A percentile compares a stretch with the other conserved stretches of the same genome.
phyloP scores from a whole-genome alignment of 2,113 vertebrate species.

The Sceloporus tristichus region DNA sequence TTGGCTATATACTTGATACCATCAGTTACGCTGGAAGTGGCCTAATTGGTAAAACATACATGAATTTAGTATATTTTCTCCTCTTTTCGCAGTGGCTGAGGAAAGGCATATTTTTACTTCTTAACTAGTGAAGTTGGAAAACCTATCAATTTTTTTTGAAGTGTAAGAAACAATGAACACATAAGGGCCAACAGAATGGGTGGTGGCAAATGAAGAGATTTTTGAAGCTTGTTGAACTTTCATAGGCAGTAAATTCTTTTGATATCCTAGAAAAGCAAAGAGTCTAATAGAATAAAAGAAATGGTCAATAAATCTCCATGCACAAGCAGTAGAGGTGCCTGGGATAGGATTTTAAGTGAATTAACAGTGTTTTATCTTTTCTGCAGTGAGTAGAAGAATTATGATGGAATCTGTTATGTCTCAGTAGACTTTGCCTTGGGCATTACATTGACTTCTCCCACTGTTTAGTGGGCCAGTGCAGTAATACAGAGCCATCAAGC shows the following conservation, averaged over 20 bases:
- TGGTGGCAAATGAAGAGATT: conserved; percentile 27
- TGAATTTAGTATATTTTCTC: not conserved
- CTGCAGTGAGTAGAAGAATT: conserved; percentile 19
- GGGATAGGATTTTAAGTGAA: not conserved
- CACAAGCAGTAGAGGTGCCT: not conserved
- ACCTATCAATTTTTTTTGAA: not conserved
- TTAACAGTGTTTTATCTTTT: not conserved
- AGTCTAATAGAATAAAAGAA: conserved; percentile 10
- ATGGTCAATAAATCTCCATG: conserved; percentile 26
- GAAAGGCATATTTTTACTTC: not conserved
- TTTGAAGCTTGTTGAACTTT: conserved; percentile 36
- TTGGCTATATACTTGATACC: no score
- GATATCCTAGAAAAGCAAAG: conserved; percentile 13
- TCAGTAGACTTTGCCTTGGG: not conserved
- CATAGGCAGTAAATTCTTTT: conserved; percentile 49
- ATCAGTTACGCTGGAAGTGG: not conserved
- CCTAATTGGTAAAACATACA: not conserved
- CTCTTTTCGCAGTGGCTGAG: not conserved
- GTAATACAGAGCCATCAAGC: not conserved
- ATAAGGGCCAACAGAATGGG: conserved; percentile 6
- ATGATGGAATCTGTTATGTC: not conserved
- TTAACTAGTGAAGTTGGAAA: not conserved
- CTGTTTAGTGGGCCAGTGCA: not conserved
- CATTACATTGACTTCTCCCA: not conserved
- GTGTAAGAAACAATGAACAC: conserved; percentile 1